Evolutionary conservation across 2,888 invertebrate species (phyloP).

Genomic region (Coremacera marginata): DNA sequence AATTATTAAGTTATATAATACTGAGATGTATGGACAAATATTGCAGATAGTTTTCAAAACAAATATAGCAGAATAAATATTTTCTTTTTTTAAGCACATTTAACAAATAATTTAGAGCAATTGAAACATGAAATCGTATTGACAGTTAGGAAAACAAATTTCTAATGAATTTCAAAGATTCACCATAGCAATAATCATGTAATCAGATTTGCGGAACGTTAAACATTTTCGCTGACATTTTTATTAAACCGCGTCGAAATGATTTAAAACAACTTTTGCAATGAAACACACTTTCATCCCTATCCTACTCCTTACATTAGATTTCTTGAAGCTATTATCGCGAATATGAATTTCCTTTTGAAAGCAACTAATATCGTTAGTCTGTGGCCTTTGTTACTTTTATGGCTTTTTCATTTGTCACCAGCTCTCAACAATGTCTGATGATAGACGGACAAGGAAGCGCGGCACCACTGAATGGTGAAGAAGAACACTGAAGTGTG

Average conservation of each 20-base stretch:
- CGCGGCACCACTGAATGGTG: background rate
- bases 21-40: too few relatives aligned
- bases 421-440: background rate
- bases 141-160: too few relatives aligned
- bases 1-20: too few relatives aligned
- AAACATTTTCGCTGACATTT: background rate
- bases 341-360: background rate
- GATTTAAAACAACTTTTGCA: background rate
- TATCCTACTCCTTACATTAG: background rate
- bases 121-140: too few relatives aligned
- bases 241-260: background rate
- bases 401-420: constrained; percentile 22
- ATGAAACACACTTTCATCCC: background rate
- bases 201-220: too few relatives aligned
- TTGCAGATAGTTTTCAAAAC: too few relatives aligned
- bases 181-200: too few relatives aligned
- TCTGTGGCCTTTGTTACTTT: constrained; percentile 4
- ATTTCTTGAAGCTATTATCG: background rate
- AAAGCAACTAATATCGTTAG: background rate
- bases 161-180: too few relatives aligned
- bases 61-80: too few relatives aligned
- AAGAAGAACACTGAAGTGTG: background rate
- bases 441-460: background rate
- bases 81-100: too few relatives aligned
- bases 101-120: too few relatives aligned